Base-by-base conservation (phyloP, 2,113 vertebrate genomes). In the Lichenostomus cassidix region DNA sequence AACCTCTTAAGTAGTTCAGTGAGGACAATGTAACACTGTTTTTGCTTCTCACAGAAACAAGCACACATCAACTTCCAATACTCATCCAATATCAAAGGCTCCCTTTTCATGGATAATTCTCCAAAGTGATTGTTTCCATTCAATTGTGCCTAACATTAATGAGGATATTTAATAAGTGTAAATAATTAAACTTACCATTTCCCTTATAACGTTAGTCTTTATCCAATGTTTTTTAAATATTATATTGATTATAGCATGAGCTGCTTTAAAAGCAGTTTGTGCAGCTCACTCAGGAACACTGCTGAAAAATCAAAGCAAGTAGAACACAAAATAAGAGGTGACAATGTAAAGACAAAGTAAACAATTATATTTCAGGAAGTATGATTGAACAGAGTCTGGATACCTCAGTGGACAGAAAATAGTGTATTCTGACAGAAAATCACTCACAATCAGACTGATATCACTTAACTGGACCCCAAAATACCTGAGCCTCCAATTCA, bases 11-110 rank as follows among this genome's bases (percentile, higher is more conserved):
- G 64, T 33, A 92, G 50, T 89, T 94, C 65, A 71, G 52, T 64
- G 37, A 18, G 23, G 18, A 92, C 76, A 91, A 28, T 23, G 41
- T 76, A 91, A 81, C 2, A 27, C 29, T 22, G 10, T 10, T 96
- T 95, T 96, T 96, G 60, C 88, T 96, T 95, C 88, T 94, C 84
- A 92, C 64, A 98, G 96, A 91, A 96, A 82, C 71, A 90, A 96
- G 76, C 35, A 53, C 58, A 73, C 84, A 96, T 41, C 58, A 95
- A 67, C 86, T 95, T 94, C 90, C 76, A 94, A 93, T 91, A 87
- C 42, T 86, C 91, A 94, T 94, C 76, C 94, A 95, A 90, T 95
- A 96, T 93, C 94, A 92, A 96, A 97, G 97, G 83, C 92, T 95
- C 92, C 82, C 94, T 96, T 96, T 91, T 79, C 74, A 84, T 85